Percentiles rank a stretch among this genome's conserved stretches.
phyloP scores from a whole-genome alignment of 2,113 vertebrate genomes.

The Centropus unirufus region DNA sequence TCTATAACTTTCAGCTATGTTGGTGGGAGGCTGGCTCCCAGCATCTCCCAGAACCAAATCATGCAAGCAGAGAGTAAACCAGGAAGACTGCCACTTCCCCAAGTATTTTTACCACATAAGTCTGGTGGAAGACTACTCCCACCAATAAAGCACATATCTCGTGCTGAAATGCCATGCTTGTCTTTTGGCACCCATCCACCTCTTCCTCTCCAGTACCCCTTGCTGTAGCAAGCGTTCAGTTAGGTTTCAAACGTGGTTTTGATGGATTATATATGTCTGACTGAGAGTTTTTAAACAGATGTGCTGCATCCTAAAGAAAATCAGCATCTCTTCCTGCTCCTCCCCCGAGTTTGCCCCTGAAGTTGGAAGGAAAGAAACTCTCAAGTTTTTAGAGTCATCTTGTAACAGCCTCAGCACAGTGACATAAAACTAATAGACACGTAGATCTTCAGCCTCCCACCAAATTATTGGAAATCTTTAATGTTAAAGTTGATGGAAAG shows the following conservation, averaged over 20 bases:
- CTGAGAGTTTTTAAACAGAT: not conserved
- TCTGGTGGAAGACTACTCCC: not conserved
- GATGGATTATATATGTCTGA: not conserved
- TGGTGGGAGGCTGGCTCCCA: not conserved
- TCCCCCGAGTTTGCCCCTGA: not conserved
- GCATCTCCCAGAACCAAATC: not conserved
- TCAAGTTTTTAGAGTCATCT: not conserved
- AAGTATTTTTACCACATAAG: not conserved
- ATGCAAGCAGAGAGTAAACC: not conserved
- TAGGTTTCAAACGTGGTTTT: not conserved
- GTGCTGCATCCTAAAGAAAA: not conserved
- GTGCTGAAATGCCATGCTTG: not conserved
- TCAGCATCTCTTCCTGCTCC: not conserved
- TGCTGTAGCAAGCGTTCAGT: not conserved
- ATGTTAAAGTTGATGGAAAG: slow-evolving; percentile 56
- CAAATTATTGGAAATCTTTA: slow-evolving; percentile 69
- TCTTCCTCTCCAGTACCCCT: not conserved
- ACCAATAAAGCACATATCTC: not conserved
- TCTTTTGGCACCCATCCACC: not conserved
- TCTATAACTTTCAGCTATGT: not conserved
- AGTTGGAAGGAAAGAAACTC: not conserved
- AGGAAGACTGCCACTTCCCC: not conserved
- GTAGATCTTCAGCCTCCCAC: slow-evolving; percentile 46
- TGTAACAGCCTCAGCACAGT: not conserved
- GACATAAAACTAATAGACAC: slow-evolving; percentile 56